Base-by-base conservation (phyloP, 2,797 vertebrate genomes). In the Characodon lateralis region DNA sequence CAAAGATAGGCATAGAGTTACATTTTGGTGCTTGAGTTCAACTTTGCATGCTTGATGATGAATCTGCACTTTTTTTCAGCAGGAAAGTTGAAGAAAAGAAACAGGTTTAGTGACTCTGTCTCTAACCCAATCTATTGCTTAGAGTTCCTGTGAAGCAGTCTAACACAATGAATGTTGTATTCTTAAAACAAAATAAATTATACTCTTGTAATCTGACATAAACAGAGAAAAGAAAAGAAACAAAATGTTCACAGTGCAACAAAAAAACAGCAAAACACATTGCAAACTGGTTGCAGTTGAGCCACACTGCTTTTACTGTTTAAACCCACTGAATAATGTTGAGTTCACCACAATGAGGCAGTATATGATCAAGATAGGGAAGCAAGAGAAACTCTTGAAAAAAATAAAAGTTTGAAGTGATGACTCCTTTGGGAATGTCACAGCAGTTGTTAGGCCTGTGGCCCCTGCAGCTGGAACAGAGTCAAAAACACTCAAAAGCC, bases 311-410 rank as follows among this genome's bases (percentile, higher is more conserved):
- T 74, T 78, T 80, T 43, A 74, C 55, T 83, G 83, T 86, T 86
- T 75, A 81, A 88, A 58, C 70, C 87, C 83, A 85, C 46, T 93
- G 89, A 94, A 93, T 84, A 94, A 94, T 91, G 91, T 90, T 87
- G 84, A 81, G 87, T 91, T 93, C 94, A 95, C 95, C 95, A 96
- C 96, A 95, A 91, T 95, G 96, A 96, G 96, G 96, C 96, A 96
- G 95, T 95, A 95, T 95, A 93, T 95, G 95, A 95, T 95, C 94
- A 96, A 92, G 90, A 93, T 96, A 88, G 89, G 91, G 83, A 80
- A 78, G 89, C 76, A 79, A 88, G 80, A 90, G 89, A 86, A 90
- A 90, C 87, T 77, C 77, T 10, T 0, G 70, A 89, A 89, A 56
- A 56, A 39, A 6, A 46, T 63, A 48, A 74, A 91, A 93, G 87